phyloP scores from a whole-genome alignment of 2,797 vertebrate species.

The Pangasius larnaudii region DNA sequence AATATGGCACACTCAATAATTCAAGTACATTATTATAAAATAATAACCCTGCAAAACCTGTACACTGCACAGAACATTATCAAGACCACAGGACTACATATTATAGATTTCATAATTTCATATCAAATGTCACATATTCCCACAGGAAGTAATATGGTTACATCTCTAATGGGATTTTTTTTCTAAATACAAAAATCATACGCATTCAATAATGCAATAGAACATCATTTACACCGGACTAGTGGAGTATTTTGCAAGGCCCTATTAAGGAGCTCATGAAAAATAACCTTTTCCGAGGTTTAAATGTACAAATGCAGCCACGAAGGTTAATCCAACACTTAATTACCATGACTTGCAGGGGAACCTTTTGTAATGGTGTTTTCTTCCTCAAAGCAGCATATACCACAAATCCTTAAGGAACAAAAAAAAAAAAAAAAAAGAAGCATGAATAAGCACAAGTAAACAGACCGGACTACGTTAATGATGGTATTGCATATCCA shows the following conservation, averaged over 20 bases:
- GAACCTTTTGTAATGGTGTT: conserved; percentile 41
- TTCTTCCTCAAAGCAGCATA: conserved; percentile 34
- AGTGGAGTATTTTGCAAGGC: conserved; percentile 28
- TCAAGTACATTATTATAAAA: conserved; percentile 81
- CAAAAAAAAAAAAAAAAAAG: not conserved
- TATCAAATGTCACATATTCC: conserved; percentile 82
- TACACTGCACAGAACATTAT: conserved; percentile 75
- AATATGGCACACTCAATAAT: conserved; percentile 77
- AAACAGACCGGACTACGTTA: conserved; percentile 32
- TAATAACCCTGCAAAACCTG: conserved; percentile 76
- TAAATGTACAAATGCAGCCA: conserved; percentile 47
- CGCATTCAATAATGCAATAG: conserved; percentile 50
- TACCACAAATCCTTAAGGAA: conserved; percentile 27
- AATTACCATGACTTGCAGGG: conserved; percentile 49
- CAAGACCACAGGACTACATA: conserved; percentile 68
- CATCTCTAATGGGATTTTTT: conserved; percentile 67
- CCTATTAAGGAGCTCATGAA: conserved; percentile 52
- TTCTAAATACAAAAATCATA: conserved; percentile 55
- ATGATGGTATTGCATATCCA: conserved; percentile 26
- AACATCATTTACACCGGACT: conserved; percentile 49
- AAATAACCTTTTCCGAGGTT: conserved; percentile 53
- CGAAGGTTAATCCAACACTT: conserved; percentile 51
- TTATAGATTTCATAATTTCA: conserved; percentile 81
- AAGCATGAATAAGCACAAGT: conserved; percentile 23
- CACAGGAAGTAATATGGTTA: conserved; percentile 75